These are phyloP conservation scores for Choloepus didactylus DNA, from an alignment of 2,797 vertebrate genomes.

Conservation along the genomic window DNA sequence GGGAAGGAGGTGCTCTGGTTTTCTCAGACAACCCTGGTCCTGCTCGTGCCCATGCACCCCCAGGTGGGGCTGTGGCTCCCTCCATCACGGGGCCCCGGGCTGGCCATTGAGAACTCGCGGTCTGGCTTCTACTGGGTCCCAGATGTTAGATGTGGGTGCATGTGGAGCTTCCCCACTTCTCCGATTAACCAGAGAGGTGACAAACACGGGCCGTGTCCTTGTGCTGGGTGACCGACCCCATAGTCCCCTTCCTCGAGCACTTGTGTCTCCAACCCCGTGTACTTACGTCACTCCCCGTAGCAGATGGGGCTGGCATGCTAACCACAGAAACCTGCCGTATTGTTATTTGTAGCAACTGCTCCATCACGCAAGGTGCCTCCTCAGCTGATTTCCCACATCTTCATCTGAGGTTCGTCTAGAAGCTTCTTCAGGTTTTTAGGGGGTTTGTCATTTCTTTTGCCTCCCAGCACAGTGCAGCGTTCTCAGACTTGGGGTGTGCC, in stretches of 20 bases:
- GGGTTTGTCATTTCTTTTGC: rapidly evolving
- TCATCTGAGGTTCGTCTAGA: not conserved
- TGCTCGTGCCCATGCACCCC: rapidly evolving
- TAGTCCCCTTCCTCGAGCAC: not conserved
- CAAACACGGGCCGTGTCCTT: not conserved
- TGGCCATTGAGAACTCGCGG: not conserved
- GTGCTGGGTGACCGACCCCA: constrained; percentile 61
- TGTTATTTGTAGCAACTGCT: not conserved
- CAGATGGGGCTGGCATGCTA: not conserved
- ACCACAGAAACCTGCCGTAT: not conserved
- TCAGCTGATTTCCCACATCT: constrained; percentile 62
- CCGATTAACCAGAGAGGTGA: constrained; percentile 28
- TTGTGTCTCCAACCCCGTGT: not conserved
- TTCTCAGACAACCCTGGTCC: rapidly evolving
- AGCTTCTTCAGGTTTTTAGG: not conserved
- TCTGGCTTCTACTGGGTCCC: not conserved
- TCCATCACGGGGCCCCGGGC: not conserved
- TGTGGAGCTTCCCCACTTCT: rapidly evolving
- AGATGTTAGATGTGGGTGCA: too few species aligned
- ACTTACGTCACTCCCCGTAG: rapidly evolving
- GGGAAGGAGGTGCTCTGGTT: not conserved
- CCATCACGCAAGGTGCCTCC: not conserved
- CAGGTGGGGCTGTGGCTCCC: rapidly evolving
- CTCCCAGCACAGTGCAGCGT: not conserved
- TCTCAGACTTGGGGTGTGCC: not conserved